Conservation (phyloP, 2,797 vertebrate genomes). For the Leucoraja ocellata region DNA sequence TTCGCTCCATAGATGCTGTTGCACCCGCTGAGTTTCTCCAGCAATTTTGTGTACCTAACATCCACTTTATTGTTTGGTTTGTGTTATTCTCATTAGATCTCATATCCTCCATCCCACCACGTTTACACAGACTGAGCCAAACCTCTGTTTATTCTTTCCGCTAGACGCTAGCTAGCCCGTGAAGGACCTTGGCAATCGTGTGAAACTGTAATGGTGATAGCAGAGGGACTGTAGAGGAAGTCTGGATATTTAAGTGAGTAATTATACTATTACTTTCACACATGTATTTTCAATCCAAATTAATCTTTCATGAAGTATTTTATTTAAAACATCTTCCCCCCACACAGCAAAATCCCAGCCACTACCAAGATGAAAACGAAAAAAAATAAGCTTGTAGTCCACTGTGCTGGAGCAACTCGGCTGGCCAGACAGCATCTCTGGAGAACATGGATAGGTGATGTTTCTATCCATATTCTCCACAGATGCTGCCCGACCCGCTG, state of each 20-base stretch:
- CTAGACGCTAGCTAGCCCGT: neutral
- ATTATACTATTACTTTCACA: neutral
- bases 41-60: too few relatives aligned
- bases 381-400: neutral
- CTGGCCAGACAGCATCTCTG: too few relatives aligned
- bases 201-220: neutral
- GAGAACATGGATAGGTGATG: too few relatives aligned
- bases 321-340: neutral
- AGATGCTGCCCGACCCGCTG: too few relatives aligned
- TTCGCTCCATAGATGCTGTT: too few relatives aligned
- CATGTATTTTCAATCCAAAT: neutral
- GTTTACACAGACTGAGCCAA: too few relatives aligned
- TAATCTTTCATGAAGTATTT: neutral
- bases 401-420: too few relatives aligned
- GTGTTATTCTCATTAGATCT: neutral
- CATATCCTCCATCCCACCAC: neutral
- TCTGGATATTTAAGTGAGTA: neutral
- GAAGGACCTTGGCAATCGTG: neutral
- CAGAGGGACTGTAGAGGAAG: neutral
- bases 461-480: too few relatives aligned
- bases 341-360: too few relatives aligned
- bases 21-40: too few relatives aligned
- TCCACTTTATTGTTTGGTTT: neutral
- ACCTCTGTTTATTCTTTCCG: neutral
- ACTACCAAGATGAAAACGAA: neutral